Evolutionary conservation across 2,113 vertebrate genomes (phyloP).

Genomic region (Phalacrocorax aristotelis): DNA sequence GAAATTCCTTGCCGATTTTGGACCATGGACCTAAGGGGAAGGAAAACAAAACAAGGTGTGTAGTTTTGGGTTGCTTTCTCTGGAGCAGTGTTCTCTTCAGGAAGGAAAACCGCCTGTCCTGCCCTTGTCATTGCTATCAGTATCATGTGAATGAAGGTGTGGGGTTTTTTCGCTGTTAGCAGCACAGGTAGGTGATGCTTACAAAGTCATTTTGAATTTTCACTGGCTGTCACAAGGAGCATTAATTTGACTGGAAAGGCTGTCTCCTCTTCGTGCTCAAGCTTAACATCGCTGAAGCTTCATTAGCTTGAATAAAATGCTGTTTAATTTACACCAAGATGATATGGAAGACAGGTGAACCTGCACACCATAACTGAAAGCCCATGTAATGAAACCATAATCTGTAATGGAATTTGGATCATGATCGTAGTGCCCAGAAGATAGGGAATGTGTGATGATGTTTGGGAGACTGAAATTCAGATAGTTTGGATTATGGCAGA

Average conservation of each 20-base stretch:
- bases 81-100: background rate
- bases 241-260: background rate
- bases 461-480: background rate
- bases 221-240: background rate
- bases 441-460: background rate
- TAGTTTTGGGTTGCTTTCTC: background rate
- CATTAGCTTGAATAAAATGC: background rate
- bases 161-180: background rate
- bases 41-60: background rate
- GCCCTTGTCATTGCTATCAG: background rate
- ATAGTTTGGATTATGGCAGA: background rate
- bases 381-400: background rate
- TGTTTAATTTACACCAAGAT: background rate
- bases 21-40: background rate
- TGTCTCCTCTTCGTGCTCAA: background rate
- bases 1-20: background rate
- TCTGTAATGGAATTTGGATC: background rate
- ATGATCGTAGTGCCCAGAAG: background rate
- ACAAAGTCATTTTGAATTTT: background rate
- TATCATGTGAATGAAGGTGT: background rate
- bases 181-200: background rate
- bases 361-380: fast-evolving
- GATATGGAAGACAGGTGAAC: background rate
- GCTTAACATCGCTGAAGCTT: background rate
- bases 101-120: background rate